Evolutionary conservation across 2,113 vertebrate species (phyloP), one percentile per base, ranked within the genome.

Genomic region (Microtus richardsoni): DNA sequence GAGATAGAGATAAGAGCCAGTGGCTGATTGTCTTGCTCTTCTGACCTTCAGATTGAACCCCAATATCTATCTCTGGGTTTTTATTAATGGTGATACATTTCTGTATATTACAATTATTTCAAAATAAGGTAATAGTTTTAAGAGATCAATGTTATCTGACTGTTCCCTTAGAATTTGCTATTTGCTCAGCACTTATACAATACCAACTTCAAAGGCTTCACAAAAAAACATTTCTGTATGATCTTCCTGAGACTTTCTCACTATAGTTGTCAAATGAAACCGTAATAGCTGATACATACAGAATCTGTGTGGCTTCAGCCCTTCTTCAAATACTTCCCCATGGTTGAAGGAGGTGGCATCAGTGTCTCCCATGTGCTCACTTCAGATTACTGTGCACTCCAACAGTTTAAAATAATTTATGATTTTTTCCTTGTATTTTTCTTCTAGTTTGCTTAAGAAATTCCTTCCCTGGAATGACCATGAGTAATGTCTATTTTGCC

Each of bases 181-280:
- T 52, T 95, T 91, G 41, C 94, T 96, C 39, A 60, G 13, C 41
- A 60, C 44, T 78, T 89, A 86, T 73, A 22, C n/a, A 92, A 16
- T 86, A 95, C 60, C 54, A 93, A 58, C 26, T 71, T 95, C 13
- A 96, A 93, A 96, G 49, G 5, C 54, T 88, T 83, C 88, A 8
- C 74, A 49, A 49, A 52, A 94, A 82, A 91, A 26, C 44, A 12
- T 94, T 10, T 85, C 30, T 60, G 58, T 44, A 12, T 95, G 71
- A 70, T 89, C 94, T 11, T 92, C 58, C 94, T 93, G n/a, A 92
- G 26, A 14, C 49, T 62, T 1, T 36, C 11, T 71, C 47, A 84
- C 39, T 33, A 41, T 89, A 36, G 47, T 84, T 75, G 52, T 91
- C 82, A 85, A 47, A 83, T 7, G 26, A 73, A 86, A 36, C 85